Evolutionary conservation across 2,888 invertebrate species (phyloP), one percentile per base, ranked within the genome.

Genomic region (Stenoptilia bipunctidactyla): DNA sequence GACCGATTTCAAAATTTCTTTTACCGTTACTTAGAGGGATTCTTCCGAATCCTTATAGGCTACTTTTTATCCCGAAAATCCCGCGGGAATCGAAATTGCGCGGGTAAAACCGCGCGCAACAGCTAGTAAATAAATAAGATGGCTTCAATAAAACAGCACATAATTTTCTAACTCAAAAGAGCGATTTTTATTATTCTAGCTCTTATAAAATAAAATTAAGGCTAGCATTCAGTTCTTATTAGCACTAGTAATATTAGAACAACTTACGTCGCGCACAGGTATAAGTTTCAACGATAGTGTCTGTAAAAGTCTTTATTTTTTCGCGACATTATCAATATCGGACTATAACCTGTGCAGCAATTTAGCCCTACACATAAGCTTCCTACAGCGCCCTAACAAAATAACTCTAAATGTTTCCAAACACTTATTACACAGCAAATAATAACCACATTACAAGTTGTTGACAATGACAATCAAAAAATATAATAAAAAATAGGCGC

Each of bases 111-210:
- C n/a, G n/a, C n/a, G n/a, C n/a, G n/a, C n/a, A n/a, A n/a, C n/a
- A n/a, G n/a, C n/a, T n/a, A n/a, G n/a, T n/a, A n/a, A n/a, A n/a
- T n/a, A n/a, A n/a, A n/a, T n/a, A n/a, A n/a, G n/a, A 20, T 20
- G 8, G 3, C 8, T 20, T 20, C 9, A 79, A 74, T 75, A 61
- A 82, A 80, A 82, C 71, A 70, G 54, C 57, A 52, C 47, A 44
- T 67, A 67, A 64, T 77, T 82, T 79, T 79, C 70, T 75, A 80
- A 80, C 82, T 82, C 79, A 79, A 76, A 80, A 79, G 82, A 82
- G 80, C 74, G 61, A 66, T 80, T 20, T 58, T 83, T 79, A 77
- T 77, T 75, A 73, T 63, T 69, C 80, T 83, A 80, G 69, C 72
- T 71, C 77, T 80, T 80, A 76, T 70, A 60, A 77, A 82, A 79